A percentile compares a stretch with the other conserved stretches of the same genome.
These are phyloP conservation scores for Ornithoptera priamus DNA, from an alignment of 2,888 invertebrate species.

Conservation along the genomic window DNA sequence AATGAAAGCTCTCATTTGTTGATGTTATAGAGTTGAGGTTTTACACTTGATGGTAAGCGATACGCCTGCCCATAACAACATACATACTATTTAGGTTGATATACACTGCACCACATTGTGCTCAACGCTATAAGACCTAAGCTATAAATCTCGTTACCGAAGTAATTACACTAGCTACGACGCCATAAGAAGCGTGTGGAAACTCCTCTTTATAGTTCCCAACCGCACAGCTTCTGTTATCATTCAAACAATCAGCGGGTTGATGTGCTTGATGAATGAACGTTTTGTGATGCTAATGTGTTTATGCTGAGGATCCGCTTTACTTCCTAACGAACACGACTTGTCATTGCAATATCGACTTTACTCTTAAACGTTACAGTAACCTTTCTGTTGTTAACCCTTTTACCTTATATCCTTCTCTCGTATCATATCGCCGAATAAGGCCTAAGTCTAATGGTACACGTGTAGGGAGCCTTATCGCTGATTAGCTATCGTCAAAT, in stretches of 20 bases:
- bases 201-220: slow-evolving; percentile 49
- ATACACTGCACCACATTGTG: no score
- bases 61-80: no score
- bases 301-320: slow-evolving; percentile 37
- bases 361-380: slow-evolving; percentile 2
- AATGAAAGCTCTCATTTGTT: no score
- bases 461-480: slow-evolving; percentile 66
- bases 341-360: slow-evolving; percentile 26
- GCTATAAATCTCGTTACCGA: no score
- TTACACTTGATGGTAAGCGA: no score
- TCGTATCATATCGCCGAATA: slow-evolving; percentile 1
- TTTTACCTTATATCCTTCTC: slow-evolving; percentile 1
- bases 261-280: slow-evolving; percentile 75
- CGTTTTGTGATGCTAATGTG: slow-evolving; percentile 72
- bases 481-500: slow-evolving; percentile 54
- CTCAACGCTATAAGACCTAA: no score
- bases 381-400: slow-evolving; percentile 3
- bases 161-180: no score
- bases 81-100: no score
- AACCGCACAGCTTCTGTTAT: slow-evolving; percentile 49
- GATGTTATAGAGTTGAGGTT: no score
- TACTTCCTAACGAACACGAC: slow-evolving; percentile 27
- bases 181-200: slow-evolving; percentile 16
- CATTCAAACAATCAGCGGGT: slow-evolving; percentile 56
- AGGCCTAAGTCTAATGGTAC: slow-evolving; percentile 50